These are phyloP conservation scores for Pseudotriccus pelzelni DNA, from an alignment of 2,797 vertebrate genomes.

Conservation along the genomic window DNA sequence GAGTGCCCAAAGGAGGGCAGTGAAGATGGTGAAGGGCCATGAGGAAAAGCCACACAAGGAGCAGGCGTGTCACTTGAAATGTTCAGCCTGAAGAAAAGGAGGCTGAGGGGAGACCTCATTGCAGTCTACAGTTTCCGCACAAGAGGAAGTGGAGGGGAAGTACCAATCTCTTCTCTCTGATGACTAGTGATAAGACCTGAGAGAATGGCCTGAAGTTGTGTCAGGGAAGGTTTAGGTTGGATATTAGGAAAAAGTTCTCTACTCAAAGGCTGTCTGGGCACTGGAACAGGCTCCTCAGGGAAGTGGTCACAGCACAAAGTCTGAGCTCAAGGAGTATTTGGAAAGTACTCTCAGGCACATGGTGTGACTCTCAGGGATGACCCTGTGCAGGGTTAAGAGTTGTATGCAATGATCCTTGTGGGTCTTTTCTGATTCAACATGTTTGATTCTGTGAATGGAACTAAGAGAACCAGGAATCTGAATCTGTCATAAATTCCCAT, in stretches of 20 bases:
- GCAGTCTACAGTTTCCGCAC: neutral
- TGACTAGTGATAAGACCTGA: too few species aligned
- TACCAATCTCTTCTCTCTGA: neutral
- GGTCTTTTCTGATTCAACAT: neutral
- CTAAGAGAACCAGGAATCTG: neutral
- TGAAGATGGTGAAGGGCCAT: neutral
- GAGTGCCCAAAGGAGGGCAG: neutral
- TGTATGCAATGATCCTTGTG: neutral
- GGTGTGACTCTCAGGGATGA: too few species aligned
- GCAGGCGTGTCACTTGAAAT: neutral
- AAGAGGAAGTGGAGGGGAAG: neutral
- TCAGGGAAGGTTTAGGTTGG: neutral
- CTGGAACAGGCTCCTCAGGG: neutral
- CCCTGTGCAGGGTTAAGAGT: neutral
- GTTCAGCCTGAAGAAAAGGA: neutral
- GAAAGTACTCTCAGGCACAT: accelerated
- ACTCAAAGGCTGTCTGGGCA: accelerated
- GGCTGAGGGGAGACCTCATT: neutral
- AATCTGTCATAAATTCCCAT: neutral
- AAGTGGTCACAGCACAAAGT: neutral
- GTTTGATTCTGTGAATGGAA: neutral
- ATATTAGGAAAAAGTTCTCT: neutral
- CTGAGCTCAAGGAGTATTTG: neutral
- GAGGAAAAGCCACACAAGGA: neutral
- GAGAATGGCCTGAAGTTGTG: neutral